Evolutionary conservation across 2,113 vertebrate species (phyloP).

Genomic region (Lepisosteus osseus): DNA sequence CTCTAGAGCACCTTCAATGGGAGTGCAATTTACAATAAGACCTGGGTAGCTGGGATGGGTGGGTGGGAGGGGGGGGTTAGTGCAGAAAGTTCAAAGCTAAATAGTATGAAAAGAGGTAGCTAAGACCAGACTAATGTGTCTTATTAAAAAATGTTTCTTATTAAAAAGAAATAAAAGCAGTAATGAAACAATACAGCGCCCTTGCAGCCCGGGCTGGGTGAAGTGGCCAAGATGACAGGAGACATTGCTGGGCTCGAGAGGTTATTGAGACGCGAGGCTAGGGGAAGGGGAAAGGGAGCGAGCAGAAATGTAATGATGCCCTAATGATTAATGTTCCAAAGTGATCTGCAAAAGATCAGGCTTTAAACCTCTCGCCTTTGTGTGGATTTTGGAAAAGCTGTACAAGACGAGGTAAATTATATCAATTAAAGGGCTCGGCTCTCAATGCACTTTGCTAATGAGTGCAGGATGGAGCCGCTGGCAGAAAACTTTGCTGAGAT

Average conservation of each 20-base stretch:
- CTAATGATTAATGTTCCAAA: constrained; percentile 32
- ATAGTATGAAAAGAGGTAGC: constrained; percentile 61
- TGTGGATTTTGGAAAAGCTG: constrained; percentile 1
- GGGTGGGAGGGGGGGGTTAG: constrained; percentile 31
- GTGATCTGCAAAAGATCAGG: constrained; percentile 22
- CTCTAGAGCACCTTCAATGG: too few species aligned
- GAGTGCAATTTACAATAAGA: too few species aligned
- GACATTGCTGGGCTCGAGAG: constrained; percentile 69
- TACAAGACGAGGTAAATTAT: background rate
- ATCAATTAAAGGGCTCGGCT: constrained; percentile 6
- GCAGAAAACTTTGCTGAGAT: too few species aligned
- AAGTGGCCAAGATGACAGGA: constrained; percentile 58
- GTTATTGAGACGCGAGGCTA: constrained; percentile 54
- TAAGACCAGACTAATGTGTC: constrained; percentile 60
- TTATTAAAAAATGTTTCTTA: constrained; percentile 57
- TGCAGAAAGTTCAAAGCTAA: constrained; percentile 63
- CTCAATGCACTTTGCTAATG: background rate
- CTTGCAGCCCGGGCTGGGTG: constrained; percentile 57
- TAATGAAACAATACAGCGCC: constrained; percentile 59
- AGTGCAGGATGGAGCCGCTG: background rate
- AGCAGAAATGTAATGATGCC: constrained; percentile 33
- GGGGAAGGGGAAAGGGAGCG: background rate
- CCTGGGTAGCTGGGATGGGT: background rate
- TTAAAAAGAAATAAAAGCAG: constrained; percentile 61
- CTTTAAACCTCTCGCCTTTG: background rate